A percentile compares a stretch with the other conserved stretches of the same genome.
Conservation (phyloP, 2,113 vertebrate genomes). For the Dasyornis broadbenti region DNA sequence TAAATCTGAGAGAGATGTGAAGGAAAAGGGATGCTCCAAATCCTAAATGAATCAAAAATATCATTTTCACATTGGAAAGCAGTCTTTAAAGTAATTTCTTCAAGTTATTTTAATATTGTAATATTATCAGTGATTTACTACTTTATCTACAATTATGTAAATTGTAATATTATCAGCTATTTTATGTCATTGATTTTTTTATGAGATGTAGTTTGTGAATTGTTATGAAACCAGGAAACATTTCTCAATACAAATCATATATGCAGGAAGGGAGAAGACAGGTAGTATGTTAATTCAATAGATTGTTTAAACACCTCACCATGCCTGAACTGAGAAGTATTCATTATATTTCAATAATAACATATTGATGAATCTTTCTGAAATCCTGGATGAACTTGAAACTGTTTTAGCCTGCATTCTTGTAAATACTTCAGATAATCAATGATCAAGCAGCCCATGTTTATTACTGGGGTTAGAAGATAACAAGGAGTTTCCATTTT, state of each 20-base stretch:
- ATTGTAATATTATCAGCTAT: neutral
- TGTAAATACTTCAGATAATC: neutral
- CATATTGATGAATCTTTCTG: neutral
- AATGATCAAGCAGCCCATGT: accelerated
- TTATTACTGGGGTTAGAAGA: neutral
- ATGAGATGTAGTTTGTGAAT: neutral
- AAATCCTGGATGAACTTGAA: neutral
- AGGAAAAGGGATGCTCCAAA: neutral
- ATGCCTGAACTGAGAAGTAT: neutral
- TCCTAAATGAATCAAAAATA: neutral
- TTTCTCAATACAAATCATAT: neutral
- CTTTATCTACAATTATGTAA: neutral
- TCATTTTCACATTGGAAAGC: neutral
- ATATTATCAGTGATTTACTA: neutral
- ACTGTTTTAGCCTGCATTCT: neutral
- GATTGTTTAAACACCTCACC: neutral
- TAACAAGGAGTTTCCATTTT: neutral
- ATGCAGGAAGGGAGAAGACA: neutral
- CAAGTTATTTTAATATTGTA: neutral
- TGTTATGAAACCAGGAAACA: neutral
- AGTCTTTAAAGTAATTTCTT: neutral
- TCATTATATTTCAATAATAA: neutral
- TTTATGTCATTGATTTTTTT: neutral
- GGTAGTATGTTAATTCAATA: neutral
- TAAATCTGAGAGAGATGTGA: neutral